These are phyloP conservation scores for Eristalis arbustorum DNA, from an alignment of 2,888 invertebrate genomes.

Conservation along the genomic window DNA sequence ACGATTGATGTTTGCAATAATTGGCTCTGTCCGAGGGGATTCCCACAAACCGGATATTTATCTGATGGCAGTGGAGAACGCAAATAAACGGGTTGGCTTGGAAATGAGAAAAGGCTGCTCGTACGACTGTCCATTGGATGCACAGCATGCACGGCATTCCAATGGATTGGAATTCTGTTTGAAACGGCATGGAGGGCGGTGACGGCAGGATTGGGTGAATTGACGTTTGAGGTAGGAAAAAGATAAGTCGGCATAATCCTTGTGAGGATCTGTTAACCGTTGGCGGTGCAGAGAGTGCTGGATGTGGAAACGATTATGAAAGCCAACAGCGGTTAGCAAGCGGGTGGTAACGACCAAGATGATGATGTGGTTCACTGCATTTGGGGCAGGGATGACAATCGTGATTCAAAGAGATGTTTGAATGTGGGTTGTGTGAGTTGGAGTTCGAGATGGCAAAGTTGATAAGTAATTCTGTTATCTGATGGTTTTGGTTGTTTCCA, in stretches of 20 bases:
- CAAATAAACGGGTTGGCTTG: slow-evolving; percentile 20
- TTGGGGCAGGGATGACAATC: background rate
- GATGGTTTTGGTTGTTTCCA: too few species aligned
- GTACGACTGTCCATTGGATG: background rate
- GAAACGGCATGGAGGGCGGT: background rate
- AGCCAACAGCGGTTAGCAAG: background rate
- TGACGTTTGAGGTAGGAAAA: background rate
- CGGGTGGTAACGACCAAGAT: too few species aligned
- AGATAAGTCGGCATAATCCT: background rate
- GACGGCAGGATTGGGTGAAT: background rate
- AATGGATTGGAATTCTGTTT: background rate
- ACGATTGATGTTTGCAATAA: slow-evolving; percentile 63
- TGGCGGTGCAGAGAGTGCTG: background rate
- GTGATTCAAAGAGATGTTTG: background rate
- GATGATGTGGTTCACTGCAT: background rate
- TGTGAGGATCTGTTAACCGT: background rate
- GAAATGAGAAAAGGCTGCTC: background rate
- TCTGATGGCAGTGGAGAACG: slow-evolving; percentile 18
- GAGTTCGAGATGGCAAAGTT: background rate
- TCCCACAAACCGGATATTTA: slow-evolving; percentile 44
- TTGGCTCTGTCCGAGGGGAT: slow-evolving; percentile 47
- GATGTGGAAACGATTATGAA: background rate
- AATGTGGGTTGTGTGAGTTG: background rate
- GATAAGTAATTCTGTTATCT: too few species aligned
- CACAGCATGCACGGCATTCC: background rate